Evolutionary conservation across 1,140 invertebrate species (phyloP), one percentile per base, ranked within the genome.

Genomic region (Drosophila suzukii): DNA sequence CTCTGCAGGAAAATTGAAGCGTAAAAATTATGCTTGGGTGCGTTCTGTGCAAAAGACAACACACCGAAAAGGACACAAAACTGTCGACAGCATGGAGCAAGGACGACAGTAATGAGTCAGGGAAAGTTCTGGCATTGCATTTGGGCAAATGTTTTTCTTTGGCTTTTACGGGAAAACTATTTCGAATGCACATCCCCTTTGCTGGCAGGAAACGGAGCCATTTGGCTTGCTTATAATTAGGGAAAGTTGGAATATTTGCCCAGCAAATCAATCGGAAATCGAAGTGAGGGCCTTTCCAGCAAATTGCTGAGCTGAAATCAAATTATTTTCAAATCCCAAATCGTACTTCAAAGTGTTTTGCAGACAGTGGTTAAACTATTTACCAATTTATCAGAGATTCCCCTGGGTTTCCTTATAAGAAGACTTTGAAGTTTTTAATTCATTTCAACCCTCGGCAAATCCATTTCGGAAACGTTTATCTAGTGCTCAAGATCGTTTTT

Each of bases 21-120:
- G 81, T 80, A 85, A 85, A 85, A 85, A 85, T 85, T 80, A 85
- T 85, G 81, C 81, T 85, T 70, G 73, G 80, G 60, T 85, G 81
- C 81, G 76, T 73, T 81, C 61, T 85, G 81, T 75, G 76, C 72
- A 81, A 85, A 85, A 84, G 81, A 85, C 81, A 84, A 84, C 77
- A 83, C 63, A 70, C 58, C 15, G 47, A 72, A 34, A 61, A 53
- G n/a, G 36, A 55, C 66, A 56, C 47, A 41, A 61, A 73, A 57
- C 76, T 66, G 68, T 60, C 66, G 78, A 70, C 74, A 81, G 61
- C 43, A 36, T 20, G 34, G 24, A 47, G 59, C 54, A 34, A 80
- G 79, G 78, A 81, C 71, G 67, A 34, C 32, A 43, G 73, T 30
- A 76, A 54, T 46, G 53, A 53, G 39, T 38, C 27, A 34, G 54